phyloP scores from a whole-genome alignment of 2,888 invertebrate genomes.

The Limnephilus rhombicus region DNA sequence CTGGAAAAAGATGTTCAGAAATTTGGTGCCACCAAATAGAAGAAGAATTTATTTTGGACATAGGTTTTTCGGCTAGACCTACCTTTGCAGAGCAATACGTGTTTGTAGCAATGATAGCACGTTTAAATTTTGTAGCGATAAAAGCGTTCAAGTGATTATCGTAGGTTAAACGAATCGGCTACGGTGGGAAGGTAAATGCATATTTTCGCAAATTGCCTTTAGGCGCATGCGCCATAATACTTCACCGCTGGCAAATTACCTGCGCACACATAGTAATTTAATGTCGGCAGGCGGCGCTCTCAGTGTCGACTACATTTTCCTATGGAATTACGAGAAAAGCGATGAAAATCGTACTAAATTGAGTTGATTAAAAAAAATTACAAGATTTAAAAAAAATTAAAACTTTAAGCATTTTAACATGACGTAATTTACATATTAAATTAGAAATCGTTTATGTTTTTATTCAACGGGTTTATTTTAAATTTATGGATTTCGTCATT shows the following conservation, averaged over 20 bases:
- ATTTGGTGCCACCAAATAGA: not conserved
- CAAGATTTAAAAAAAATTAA: not conserved
- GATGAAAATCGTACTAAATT: not conserved
- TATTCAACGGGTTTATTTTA: too few relatives aligned
- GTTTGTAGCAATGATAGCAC: too few relatives aligned
- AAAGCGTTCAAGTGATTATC: not conserved
- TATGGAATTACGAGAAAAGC: not conserved
- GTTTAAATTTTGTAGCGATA: too few relatives aligned
- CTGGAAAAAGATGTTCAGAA: not conserved
- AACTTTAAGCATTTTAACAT: too few relatives aligned
- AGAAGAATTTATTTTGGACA: too few relatives aligned
- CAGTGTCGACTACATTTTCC: not conserved
- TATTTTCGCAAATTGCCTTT: slow-evolving; percentile 1
- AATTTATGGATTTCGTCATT: too few relatives aligned
- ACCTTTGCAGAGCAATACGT: too few relatives aligned
- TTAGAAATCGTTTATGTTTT: too few relatives aligned
- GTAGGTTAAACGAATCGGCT: not conserved
- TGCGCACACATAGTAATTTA: not conserved
- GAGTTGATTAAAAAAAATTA: not conserved
- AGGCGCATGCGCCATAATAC: not conserved
- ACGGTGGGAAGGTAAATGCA: not conserved
- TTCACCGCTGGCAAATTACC: not conserved
- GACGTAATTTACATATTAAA: too few relatives aligned
- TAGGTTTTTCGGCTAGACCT: not conserved
- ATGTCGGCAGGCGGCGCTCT: not conserved